Conservation (phyloP, 2,888 invertebrate genomes). For the Synergus laeviventris region DNA sequence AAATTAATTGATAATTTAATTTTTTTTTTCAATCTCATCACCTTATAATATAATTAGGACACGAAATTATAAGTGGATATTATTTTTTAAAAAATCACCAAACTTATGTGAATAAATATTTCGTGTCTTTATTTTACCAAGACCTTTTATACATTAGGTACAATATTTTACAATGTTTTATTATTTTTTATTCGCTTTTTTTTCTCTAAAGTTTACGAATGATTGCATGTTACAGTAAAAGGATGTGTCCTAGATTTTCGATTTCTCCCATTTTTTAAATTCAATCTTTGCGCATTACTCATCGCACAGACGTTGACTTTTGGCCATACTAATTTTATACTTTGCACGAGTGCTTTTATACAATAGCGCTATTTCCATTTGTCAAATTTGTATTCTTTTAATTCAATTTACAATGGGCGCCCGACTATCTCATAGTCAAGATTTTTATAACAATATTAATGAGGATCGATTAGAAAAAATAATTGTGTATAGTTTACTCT, state of each 20-base stretch:
- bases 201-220: constrained; percentile 62
- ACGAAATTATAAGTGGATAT: no score
- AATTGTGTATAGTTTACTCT: constrained; percentile 57
- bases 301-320: constrained; percentile 20
- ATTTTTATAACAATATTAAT: constrained; percentile 42
- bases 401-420: constrained; percentile 43
- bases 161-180: constrained; percentile 69
- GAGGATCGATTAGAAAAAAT: constrained; percentile 63
- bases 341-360: constrained; percentile 49
- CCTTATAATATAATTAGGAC: no score
- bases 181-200: constrained; percentile 10
- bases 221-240: constrained; percentile 70
- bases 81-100: neutral
- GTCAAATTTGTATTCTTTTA: constrained; percentile 35
- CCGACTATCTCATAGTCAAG: constrained; percentile 44
- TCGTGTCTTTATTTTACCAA: constrained; percentile 70
- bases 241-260: constrained; percentile 52
- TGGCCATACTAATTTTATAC: constrained; percentile 43
- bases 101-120: constrained; percentile 71
- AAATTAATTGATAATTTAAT: no score
- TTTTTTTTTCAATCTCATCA: no score
- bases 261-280: constrained; percentile 45
- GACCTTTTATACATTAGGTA: constrained; percentile 65
- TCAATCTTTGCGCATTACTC: constrained; percentile 37
- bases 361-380: constrained; percentile 39